Conservation (phyloP, 2,113 vertebrate species). For the Rhea pennata region DNA sequence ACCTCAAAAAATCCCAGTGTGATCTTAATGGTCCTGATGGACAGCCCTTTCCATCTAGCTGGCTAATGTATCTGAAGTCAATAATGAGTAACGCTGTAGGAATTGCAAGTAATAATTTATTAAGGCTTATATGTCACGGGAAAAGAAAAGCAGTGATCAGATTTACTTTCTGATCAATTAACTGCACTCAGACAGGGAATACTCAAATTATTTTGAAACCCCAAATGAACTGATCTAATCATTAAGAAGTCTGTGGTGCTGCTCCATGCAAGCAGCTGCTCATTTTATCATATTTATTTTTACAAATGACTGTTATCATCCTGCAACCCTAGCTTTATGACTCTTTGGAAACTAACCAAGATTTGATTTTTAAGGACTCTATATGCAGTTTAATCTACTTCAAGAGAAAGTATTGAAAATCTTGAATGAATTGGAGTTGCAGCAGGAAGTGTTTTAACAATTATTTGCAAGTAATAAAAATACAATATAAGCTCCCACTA, state of each 20-base stretch:
- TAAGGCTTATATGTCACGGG: constrained; percentile 63
- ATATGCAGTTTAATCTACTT: constrained; percentile 41
- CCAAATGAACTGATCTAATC: constrained; percentile 45
- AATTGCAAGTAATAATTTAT: constrained; percentile 67
- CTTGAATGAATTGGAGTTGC: constrained; percentile 53
- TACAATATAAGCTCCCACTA: background rate
- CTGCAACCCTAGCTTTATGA: constrained; percentile 67
- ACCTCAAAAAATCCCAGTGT: background rate
- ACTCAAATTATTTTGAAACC: constrained; percentile 67
- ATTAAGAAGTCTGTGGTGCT: constrained; percentile 63
- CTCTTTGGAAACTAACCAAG: constrained; percentile 61
- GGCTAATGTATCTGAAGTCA: constrained; percentile 61
- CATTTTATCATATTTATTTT: constrained; percentile 73
- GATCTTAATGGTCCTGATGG: constrained; percentile 39
- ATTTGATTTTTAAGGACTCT: constrained; percentile 63
- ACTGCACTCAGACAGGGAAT: constrained; percentile 63
- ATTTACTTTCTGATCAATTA: constrained; percentile 79
- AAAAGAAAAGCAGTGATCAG: constrained; percentile 65
- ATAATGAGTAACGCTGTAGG: constrained; percentile 55
- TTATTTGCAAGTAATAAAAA: constrained; percentile 63
- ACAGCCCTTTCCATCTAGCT: constrained; percentile 6
- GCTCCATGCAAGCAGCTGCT: constrained; percentile 60
- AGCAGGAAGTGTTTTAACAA: constrained; percentile 36
- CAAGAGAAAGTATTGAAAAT: constrained; percentile 40
- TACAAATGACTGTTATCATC: constrained; percentile 73